Base-by-base conservation (phyloP, 2,888 invertebrate genomes). In the Drosophila anomelani region DNA sequence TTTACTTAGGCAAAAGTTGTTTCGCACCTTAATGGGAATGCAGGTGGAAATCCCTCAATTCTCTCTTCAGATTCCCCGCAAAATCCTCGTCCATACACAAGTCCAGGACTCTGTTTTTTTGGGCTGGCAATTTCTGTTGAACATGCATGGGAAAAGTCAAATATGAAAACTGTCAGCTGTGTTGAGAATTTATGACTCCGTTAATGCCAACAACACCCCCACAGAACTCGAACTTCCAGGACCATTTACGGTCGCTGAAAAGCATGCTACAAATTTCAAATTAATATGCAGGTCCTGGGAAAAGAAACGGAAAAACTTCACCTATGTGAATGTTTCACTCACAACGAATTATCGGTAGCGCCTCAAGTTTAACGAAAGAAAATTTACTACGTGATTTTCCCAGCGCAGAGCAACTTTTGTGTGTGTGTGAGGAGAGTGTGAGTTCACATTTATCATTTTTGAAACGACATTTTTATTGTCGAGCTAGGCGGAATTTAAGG, bases 401-500 rank as follows among this genome's bases (percentile, higher is more conserved):
- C 53, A 47, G 44, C 49, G 15, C 34, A 53, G 43, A 43, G 53
- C 43, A 73, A 66, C 49, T 74, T 73, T 70, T 23, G n/a, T n/a
- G 44, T 39, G 23, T 17, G 26, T 60, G 46, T 34, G 46, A 53
- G 10, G 17, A 10, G 51, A 46, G 49, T 39, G 29, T 15, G 56
- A 26, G 70, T 10, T 29, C 26, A 58, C 81, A 86, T 88, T 84
- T 81, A 84, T 88, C 84, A 88, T 62, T 66, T 59, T 60, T 67
- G 68, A 88, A 85, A 88, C 77, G 86, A 88, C 84, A 86, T 77
- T 88, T 85, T 88, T 88, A 88, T 86, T 88, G 84, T 80, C 58
- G 44, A 56, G 75, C 34, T 43, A 1, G 12, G 51, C 5, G 36
- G 44, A 86, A 76, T 77, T 81, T 75, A 70, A 71, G 61, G 74